Evolutionary conservation across 2,113 vertebrate species (phyloP), one percentile per base, ranked within the genome.

Genomic region (Tragelaphus scriptus): DNA sequence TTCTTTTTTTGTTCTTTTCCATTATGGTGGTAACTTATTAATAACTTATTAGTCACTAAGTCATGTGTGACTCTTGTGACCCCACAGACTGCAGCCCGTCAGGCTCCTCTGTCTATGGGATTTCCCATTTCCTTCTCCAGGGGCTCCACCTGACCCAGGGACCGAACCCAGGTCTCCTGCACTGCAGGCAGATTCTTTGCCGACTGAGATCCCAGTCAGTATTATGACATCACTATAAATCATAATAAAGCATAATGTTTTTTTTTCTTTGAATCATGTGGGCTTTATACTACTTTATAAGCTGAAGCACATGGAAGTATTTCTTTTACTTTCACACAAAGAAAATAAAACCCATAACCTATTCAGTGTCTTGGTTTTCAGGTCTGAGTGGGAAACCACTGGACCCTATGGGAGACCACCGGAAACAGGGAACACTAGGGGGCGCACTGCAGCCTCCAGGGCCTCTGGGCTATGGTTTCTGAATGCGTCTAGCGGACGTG

Each of bases 371-470:
- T 26, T 2, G 10, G 55, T 9, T 36, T 77, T 12, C 63, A 19
- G 80, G 55, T 36, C 85, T 11, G 15, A 36, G 21, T 30, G n/a
- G 90, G 32, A 90, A 87, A 21, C n/a, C 17, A 2, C 4, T 13
- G 3, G 47, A 47, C 25, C 1, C 0, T 0, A 4, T 1, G 61
- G n/a, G 40, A 56, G 49, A 6, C 2, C 2, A 6, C 3, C 2
- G 47, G 79, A 21, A 0, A 17, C 6, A 36, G 7, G 0, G 0
- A 7, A n/a, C 12, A 56, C 51, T 23, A 5, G 32, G 51, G 23
- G 5, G n/a, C 3, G 14, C 0, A 1, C 0, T 21, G 58, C 5
- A 1, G 28, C 6, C 15, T 23, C 7, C 1, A 2, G 2, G 3
- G 2, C 12, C 5, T 1, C 1, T 8, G 21, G 1, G 9, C 7